Base-by-base conservation (phyloP, 2,888 invertebrate species). In the Creontiades dilutus region DNA sequence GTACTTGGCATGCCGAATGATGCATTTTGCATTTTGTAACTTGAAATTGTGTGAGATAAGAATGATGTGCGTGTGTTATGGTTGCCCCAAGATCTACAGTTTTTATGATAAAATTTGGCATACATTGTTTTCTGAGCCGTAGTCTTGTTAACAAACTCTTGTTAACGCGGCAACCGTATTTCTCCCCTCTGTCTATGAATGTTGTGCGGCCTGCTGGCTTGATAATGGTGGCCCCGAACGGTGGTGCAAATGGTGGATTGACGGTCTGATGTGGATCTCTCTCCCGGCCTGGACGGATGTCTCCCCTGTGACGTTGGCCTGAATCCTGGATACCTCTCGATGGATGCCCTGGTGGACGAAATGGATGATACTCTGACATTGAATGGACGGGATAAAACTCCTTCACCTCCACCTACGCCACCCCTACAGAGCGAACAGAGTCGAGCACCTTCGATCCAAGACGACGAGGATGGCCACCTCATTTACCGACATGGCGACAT, bases 401-500 rank as follows among this genome's bases (percentile, higher is more conserved):
- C 78, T 23, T 48, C 90, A 84, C 68, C 90, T 81, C 61, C 89
- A 28, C 76, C 87, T 11, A 55, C 90, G 68, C 75, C 82, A 55
- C 89, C 55, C 48, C 89, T 28, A 89, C 96, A 97, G 96, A 96
- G 96, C 95, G 96, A 96, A 48, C 88, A 90, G n/a, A 81, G 91
- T 52, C 92, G 92, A 91, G 96, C 96, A 94, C 97, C 98, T 94
- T 97, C 97, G 94, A 97, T 99, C 95, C 98, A 98, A 96, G 99
- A 99, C 96, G 99, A 99, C 96, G 97, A 97, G 95, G 99, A 99
- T 95, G 99, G 99, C 95, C 99, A 99, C 95, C 98, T 99, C 95
- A 97, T 99, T 95, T 99, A 99, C 97, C 97, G 97, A 95, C 96
- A 96, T 95, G 99, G 99, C 95, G 99, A 99, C 96, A 96, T 98